Conservation (phyloP, 2,797 vertebrate genomes). For the Masticophis lateralis region DNA sequence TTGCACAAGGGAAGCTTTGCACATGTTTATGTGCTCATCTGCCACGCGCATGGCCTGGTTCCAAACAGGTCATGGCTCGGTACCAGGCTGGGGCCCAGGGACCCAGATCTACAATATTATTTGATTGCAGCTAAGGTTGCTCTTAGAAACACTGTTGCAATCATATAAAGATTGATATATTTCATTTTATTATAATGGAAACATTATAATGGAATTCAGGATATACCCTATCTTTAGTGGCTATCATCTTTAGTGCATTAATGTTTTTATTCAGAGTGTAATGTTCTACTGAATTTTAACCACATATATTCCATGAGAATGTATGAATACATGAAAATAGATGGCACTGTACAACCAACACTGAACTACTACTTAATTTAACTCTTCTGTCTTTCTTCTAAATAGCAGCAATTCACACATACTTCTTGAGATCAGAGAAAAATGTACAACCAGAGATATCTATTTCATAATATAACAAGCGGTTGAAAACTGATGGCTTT, state of each 20-base stretch:
- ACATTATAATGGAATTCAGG: not conserved
- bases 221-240: slow-evolving; percentile 21
- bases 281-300: not conserved
- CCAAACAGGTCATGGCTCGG: not conserved
- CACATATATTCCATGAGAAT: not conserved
- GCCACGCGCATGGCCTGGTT: not conserved
- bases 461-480: not conserved
- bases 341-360: not conserved
- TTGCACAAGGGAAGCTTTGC: not conserved
- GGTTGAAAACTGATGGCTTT: not conserved
- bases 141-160: slow-evolving; percentile 22
- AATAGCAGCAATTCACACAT: not conserved
- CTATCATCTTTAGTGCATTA: not conserved
- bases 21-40: not conserved
- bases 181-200: slow-evolving; percentile 26
- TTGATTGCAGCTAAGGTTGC: slow-evolving; percentile 3
- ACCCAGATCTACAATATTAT: slow-evolving; percentile 11
- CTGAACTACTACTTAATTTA: not conserved
- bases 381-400: not conserved
- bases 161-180: slow-evolving; percentile 20
- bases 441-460: not conserved
- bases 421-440: not conserved
- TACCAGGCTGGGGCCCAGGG: not conserved
- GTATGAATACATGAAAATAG: not conserved
- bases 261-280: not conserved